These are phyloP conservation scores for Caenorhabditis sulstoni DNA, from an alignment of 2,888 invertebrate genomes.

Conservation along the genomic window DNA sequence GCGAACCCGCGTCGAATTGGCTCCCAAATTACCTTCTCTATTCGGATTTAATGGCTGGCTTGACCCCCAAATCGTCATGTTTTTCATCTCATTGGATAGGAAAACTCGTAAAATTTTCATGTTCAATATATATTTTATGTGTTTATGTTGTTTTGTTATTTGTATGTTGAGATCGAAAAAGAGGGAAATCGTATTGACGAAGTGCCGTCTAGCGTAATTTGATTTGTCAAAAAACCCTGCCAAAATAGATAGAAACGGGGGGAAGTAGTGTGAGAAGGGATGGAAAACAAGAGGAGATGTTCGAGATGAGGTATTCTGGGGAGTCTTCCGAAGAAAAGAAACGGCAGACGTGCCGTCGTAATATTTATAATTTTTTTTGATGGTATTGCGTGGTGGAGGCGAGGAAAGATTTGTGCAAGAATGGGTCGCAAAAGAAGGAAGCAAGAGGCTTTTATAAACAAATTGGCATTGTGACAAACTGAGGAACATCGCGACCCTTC, in stretches of 20 bases:
- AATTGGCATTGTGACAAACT: slow-evolving; percentile 35
- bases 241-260: neutral
- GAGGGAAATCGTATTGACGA: slow-evolving; percentile 21
- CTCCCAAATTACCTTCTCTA: neutral
- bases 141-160: slow-evolving; percentile 2
- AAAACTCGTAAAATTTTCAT: slow-evolving; percentile 26
- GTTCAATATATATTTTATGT: slow-evolving; percentile 20
- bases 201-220: slow-evolving; percentile 44
- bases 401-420: slow-evolving; percentile 20
- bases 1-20: slow-evolving; percentile 16
- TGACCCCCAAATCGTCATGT: neutral
- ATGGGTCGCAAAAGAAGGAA: slow-evolving; percentile 8
- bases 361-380: slow-evolving; percentile 55
- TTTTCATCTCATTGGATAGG: neutral
- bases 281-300: slow-evolving; percentile 23
- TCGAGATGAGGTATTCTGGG: slow-evolving; percentile 28
- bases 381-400: slow-evolving; percentile 31
- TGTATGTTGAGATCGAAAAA: slow-evolving; percentile 8
- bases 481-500: slow-evolving; percentile 4
- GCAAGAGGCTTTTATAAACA: slow-evolving; percentile 39
- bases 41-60: neutral
- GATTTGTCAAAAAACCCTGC: slow-evolving; percentile 41
- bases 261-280: neutral
- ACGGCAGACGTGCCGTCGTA: slow-evolving; percentile 35
- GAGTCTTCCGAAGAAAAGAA: slow-evolving; percentile 10